Evolutionary conservation across 2,888 invertebrate species (phyloP), one percentile per base, ranked within the genome.

Genomic region (Brachyptera putata): DNA sequence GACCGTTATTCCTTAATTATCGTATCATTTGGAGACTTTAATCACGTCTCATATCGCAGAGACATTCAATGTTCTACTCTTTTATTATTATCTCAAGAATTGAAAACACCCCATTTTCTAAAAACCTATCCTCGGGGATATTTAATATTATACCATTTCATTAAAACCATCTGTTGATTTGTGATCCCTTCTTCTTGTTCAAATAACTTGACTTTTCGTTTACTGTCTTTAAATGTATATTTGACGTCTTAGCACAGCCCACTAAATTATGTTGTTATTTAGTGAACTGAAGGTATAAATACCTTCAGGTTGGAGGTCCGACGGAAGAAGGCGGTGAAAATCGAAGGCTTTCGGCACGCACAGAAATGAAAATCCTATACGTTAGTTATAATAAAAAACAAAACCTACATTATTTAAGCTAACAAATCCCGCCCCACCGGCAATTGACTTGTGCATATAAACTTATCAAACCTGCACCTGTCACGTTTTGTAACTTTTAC

Each of bases 341-440:
- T 41, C 21, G 41, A 41, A 41, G 3, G 7, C 18, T 41, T 30
- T 41, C 41, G 49, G 49, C 49, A 50, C 49, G 49, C 49, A 50
- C 49, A 26, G 26, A n/a, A 50, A 24, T 26, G 49, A 26, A 50
- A 50, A 50, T 50, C 30, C 49, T 50, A 50, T n/a, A n/a, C 26
- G 49, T 50, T 50, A 26, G n/a, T n/a, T n/a, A n/a, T n/a, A n/a
- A n/a, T 26, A 18, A 41, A 21, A 41, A 41, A 41, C 41, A 41
- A 41, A 50, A 50, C 49, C 25, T 14, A 26, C 49, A 50, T 48
- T 48, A 22, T 22, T 48, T 48, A 50, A 50, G 50, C 49, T 30
- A 50, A 50, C 49, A 50, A 26, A 9, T 1, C 49, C 49, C 49
- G 49, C 49, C 49, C 49, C 21, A 25, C 43, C n/a, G 24, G 48